Base-by-base conservation (phyloP, 2,113 vertebrate genomes). In the Scomber japonicus region DNA sequence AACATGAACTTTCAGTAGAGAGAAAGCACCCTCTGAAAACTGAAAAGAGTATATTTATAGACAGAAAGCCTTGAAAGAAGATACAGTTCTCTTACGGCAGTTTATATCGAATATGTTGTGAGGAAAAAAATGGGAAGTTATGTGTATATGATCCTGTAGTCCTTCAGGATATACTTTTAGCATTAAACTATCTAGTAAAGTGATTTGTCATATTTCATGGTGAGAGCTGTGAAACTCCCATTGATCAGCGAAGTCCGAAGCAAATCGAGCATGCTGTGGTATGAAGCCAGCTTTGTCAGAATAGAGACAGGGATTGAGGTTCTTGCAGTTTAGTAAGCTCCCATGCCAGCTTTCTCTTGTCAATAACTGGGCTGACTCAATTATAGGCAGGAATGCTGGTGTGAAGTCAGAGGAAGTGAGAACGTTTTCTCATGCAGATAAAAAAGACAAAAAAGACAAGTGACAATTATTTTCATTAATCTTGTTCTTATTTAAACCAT, bases 221-320 rank as follows among this genome's bases (percentile, higher is more conserved):
- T 15, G 74, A 59, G 14, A 68, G 21, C 44, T 24, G 60, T 24
- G 35, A 57, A 66, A 31, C 9, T 53, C n/a, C n/a, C 27, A 66
- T 24, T 21, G 56, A 49, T 74, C 56, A 81, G 16, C 35, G 40
- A 17, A 53, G 50, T 2, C 35, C 2, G 10, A 19, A 66, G 40
- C 49, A 56, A 75, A 45, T 57, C 50, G 53, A 64, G 17, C 30
- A 12, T 21, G 27, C 0, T n/a, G 21, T 24, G 57, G 7, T 8
- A 9, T 9, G 35, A 74, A 62, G 27, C 50, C 49, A 49, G 44
- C 50, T 49, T 70, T 62, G 57, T 48, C 30, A 70, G 24, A 50
- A 5, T 3, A 51, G 40, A 64, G 19, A n/a, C 48, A 11, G 11
- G 53, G 3, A 45, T 19, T 57, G 31, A 40, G 27, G 30, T 40